phyloP scores from a whole-genome alignment of 2,113 vertebrate species.

The Chinchilla lanigera region DNA sequence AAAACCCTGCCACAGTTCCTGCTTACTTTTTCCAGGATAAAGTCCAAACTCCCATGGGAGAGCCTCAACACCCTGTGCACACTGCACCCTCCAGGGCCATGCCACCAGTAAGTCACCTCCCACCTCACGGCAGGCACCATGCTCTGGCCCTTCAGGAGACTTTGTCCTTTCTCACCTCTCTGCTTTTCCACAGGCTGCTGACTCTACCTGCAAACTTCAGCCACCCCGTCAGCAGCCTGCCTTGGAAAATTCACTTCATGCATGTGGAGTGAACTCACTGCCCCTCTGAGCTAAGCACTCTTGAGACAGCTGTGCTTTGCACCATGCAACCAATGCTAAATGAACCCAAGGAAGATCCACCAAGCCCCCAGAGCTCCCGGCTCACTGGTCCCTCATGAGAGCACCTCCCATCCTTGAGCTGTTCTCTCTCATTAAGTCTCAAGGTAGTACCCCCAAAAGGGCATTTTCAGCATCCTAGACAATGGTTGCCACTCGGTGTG shows the following conservation, averaged over 20 bases:
- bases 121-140: background rate
- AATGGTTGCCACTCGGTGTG: background rate
- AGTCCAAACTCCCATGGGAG: background rate
- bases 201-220: background rate
- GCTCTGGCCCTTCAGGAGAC: background rate
- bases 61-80: background rate
- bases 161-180: background rate
- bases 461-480: background rate
- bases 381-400: background rate
- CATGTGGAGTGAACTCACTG: background rate
- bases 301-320: background rate
- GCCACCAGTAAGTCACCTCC: background rate
- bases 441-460: background rate
- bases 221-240: background rate
- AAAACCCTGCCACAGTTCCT: constrained; percentile 11
- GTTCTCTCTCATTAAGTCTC: background rate
- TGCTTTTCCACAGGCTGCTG: background rate
- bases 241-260: constrained; percentile 2
- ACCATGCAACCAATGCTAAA: background rate
- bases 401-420: background rate
- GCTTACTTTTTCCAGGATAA: background rate
- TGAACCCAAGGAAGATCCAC: background rate
- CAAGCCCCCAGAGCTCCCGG: background rate
- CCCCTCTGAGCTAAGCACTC: background rate
- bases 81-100: background rate